These are phyloP conservation scores for Phrynocephalus vlangalii DNA, from an alignment of 2,797 vertebrate species.

Conservation along the genomic window DNA sequence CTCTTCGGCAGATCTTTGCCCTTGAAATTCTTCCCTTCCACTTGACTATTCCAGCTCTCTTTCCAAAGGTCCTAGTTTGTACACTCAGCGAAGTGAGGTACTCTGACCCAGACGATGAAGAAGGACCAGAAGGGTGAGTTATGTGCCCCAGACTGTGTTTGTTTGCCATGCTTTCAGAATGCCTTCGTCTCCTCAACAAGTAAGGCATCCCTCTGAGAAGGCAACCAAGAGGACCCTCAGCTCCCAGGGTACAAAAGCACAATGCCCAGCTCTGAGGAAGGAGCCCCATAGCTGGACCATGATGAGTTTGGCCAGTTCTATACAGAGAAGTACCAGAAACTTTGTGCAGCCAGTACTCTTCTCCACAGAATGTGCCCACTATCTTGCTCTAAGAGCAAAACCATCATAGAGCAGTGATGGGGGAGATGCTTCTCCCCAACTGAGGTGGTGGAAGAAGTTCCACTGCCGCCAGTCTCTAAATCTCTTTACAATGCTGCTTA, in stretches of 20 bases:
- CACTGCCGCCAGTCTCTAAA: not conserved
- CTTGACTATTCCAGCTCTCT: not conserved
- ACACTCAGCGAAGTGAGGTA: not conserved
- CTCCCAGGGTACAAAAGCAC: not conserved
- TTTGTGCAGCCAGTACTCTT: not conserved
- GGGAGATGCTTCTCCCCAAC: not conserved
- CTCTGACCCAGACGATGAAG: not conserved
- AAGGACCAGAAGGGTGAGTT: not conserved
- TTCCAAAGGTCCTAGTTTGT: not conserved
- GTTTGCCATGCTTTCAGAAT: not conserved
- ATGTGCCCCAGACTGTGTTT: not conserved
- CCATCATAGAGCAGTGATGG: not conserved
- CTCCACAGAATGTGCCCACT: not conserved
- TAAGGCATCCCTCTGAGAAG: not conserved
- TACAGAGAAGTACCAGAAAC: not conserved
- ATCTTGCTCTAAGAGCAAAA: not conserved
- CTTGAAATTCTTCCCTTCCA: not conserved
- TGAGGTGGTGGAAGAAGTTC: not conserved
- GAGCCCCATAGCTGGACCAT: not conserved
- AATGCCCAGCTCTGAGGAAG: not conserved
- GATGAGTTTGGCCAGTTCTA: not conserved
- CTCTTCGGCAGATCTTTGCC: not conserved
- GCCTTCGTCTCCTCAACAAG: not conserved
- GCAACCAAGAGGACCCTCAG: not conserved
- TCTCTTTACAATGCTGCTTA: not conserved